Percentiles rank a stretch among this genome's conserved stretches.
phyloP scores from a whole-genome alignment of 2,113 vertebrate species.

The Oplegnathus fasciatus region DNA sequence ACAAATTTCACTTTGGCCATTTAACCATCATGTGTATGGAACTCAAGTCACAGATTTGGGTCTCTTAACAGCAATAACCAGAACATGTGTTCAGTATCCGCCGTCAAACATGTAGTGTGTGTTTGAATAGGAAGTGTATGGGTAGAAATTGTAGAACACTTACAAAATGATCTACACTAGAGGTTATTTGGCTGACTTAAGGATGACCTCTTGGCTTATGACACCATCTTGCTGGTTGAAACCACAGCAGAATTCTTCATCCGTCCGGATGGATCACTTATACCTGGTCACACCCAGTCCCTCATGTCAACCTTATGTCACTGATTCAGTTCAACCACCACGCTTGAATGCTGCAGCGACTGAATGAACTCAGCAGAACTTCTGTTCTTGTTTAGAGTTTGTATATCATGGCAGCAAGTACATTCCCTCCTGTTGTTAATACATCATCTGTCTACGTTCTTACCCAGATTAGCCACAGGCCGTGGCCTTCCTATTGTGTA shows the following conservation, averaged over 20 bases:
- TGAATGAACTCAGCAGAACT: background rate
- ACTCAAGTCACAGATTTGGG: too few relatives aligned
- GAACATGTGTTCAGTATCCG: too few relatives aligned
- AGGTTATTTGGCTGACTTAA: background rate
- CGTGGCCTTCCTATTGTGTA: slow-evolving; percentile 20
- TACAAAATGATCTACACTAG: too few relatives aligned
- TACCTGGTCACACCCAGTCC: background rate
- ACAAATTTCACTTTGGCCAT: too few relatives aligned
- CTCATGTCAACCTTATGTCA: background rate
- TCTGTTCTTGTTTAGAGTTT: background rate
- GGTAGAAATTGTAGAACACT: too few relatives aligned
- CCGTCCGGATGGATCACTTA: background rate
- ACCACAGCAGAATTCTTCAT: background rate
- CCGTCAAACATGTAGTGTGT: too few relatives aligned
- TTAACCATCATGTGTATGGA: too few relatives aligned
- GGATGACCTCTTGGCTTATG: background rate
- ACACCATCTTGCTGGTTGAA: background rate
- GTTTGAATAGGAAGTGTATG: too few relatives aligned
- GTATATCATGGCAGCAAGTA: background rate
- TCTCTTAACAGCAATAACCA: too few relatives aligned
- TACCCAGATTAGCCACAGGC: slow-evolving; percentile 20
- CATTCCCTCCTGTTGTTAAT: slow-evolving; percentile 28
- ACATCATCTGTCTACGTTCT: slow-evolving; percentile 47
- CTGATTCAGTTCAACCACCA: background rate
- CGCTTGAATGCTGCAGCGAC: background rate